phyloP scores from a whole-genome alignment of 2,113 vertebrate species.

The Entomyzon cyanotis region DNA sequence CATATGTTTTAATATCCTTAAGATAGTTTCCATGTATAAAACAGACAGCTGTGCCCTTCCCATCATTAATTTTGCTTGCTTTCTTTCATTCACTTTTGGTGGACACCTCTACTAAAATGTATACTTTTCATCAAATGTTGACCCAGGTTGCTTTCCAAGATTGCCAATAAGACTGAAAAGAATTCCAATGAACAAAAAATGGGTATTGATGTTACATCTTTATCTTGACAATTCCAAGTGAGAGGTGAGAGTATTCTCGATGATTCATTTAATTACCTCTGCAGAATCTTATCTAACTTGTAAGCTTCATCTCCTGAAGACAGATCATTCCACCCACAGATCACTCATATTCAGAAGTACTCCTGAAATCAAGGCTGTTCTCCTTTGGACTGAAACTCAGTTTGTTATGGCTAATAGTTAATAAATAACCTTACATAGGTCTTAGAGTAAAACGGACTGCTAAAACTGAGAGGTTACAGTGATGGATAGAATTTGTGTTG shows the following conservation, averaged over 20 bases:
- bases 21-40: background rate
- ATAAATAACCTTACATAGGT: background rate
- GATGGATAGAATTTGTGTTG: background rate
- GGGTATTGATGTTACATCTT: background rate
- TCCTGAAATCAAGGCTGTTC: background rate
- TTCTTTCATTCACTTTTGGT: background rate
- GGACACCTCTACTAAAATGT: background rate
- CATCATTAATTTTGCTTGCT: background rate
- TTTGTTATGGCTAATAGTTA: background rate
- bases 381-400: background rate
- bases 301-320: background rate
- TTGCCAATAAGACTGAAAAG: background rate
- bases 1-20: background rate
- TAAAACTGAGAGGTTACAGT: background rate
- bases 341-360: background rate
- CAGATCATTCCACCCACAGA: background rate
- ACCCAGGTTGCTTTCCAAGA: background rate
- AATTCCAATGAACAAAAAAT: background rate
- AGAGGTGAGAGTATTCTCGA: background rate
- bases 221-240: background rate
- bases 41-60: background rate
- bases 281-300: background rate
- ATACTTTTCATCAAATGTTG: background rate
- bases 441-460: background rate
- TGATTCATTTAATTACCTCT: background rate